These are phyloP conservation scores for Poecilia velifera DNA, from an alignment of 2,797 vertebrate species.

Conservation along the genomic window DNA sequence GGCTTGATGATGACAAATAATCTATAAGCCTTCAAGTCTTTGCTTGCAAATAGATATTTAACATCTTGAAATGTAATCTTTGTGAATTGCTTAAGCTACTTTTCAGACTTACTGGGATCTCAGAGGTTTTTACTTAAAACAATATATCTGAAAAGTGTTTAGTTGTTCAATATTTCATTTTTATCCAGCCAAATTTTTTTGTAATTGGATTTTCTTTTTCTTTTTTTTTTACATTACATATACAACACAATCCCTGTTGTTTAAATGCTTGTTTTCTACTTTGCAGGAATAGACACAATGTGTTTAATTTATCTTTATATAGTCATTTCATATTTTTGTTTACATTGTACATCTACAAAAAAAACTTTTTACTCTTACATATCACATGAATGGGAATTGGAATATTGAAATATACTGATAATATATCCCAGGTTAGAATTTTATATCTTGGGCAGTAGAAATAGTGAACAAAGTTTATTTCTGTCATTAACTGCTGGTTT, in stretches of 20 bases:
- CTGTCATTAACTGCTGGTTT: neutral
- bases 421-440: neutral
- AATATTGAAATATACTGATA: neutral
- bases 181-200: neutral
- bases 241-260: neutral
- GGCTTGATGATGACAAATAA: constrained; percentile 5
- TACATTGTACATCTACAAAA: neutral
- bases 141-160: neutral
- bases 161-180: neutral
- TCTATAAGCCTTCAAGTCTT: constrained; percentile 3
- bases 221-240: neutral
- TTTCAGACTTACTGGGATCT: neutral
- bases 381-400: neutral
- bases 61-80: neutral
- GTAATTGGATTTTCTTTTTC: neutral
- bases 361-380: neutral
- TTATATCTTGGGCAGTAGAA: neutral
- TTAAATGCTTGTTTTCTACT: neutral
- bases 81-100: neutral
- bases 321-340: neutral
- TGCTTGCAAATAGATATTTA: neutral
- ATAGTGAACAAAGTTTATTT: neutral
- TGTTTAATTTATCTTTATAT: neutral
- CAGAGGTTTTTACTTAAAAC: neutral
- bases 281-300: neutral